These are phyloP conservation scores for Lepidochrysops patricia DNA, from an alignment of 2,888 invertebrate species.

Conservation along the genomic window DNA sequence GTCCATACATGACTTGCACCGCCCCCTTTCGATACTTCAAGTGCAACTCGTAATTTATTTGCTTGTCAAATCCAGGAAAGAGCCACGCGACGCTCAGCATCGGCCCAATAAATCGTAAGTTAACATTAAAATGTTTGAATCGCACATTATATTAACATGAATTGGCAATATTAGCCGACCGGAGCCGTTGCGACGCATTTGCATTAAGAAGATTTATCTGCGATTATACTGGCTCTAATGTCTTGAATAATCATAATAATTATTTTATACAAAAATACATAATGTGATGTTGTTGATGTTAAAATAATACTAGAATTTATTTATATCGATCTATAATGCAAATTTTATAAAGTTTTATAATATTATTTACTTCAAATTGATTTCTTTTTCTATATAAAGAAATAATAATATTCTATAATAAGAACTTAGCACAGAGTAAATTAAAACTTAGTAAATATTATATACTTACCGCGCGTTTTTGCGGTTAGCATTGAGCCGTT, in stretches of 20 bases:
- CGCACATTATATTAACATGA: slow-evolving; percentile 28
- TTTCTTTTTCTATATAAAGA: too few species aligned
- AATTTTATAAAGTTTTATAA: not conserved
- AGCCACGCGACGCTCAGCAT: slow-evolving; percentile 52
- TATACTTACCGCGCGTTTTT: too few species aligned
- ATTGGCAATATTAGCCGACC: slow-evolving; percentile 22
- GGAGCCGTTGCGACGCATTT: not conserved
- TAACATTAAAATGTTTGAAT: slow-evolving; percentile 27
- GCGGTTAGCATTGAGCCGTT: too few species aligned
- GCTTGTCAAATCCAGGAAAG: slow-evolving; percentile 69
- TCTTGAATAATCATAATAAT: slow-evolving; percentile 5
- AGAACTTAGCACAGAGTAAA: too few species aligned
- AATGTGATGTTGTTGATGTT: not conserved
- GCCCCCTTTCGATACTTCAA: slow-evolving; percentile 55
- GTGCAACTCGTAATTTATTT: slow-evolving; percentile 68
- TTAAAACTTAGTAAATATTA: too few species aligned
- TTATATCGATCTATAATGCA: not conserved
- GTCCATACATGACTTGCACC: slow-evolving; percentile 43
- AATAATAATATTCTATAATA: too few species aligned
- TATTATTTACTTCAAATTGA: not conserved
- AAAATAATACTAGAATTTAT: not conserved
- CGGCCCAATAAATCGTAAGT: slow-evolving; percentile 38
- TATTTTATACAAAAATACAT: not conserved
- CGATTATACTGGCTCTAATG: not conserved
- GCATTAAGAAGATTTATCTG: slow-evolving; percentile 9